These are phyloP conservation scores for Cephus cinctus DNA, from an alignment of 1,140 invertebrate genomes.

Conservation along the genomic window DNA sequence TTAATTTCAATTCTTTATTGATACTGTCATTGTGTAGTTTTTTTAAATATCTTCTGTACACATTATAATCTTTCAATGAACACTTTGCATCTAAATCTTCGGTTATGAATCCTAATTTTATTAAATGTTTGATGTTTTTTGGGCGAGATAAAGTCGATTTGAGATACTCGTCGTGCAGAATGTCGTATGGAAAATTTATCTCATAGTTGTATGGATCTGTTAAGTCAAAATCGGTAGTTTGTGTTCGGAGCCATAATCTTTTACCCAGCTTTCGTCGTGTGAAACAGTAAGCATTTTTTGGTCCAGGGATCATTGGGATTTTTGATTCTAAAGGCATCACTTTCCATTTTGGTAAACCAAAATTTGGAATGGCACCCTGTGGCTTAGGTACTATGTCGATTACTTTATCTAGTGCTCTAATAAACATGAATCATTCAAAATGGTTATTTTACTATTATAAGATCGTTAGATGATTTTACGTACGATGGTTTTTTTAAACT, in stretches of 20 bases:
- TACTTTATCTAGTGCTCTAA: conserved; percentile 28
- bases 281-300: conserved; percentile 35
- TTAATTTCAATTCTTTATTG: conserved; percentile 22
- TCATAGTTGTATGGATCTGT: conserved; percentile 42
- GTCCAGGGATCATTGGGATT: conserved; percentile 40
- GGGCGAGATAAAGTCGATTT: conserved; percentile 32
- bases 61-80: conserved; percentile 43
- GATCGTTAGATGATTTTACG: conserved; percentile 26
- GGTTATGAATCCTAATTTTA: conserved; percentile 41
- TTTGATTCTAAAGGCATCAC: conserved; percentile 42
- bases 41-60: conserved; percentile 43
- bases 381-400: conserved; percentile 35
- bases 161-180: conserved; percentile 48
- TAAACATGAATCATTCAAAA: conserved; percentile 41
- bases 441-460: too few species aligned
- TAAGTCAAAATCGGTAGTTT: conserved; percentile 33
- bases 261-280: conserved; percentile 42
- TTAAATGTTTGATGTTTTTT: conserved; percentile 28
- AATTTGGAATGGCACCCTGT: conserved; percentile 32
- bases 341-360: conserved; percentile 47
- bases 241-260: conserved; percentile 21
- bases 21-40: conserved; percentile 36
- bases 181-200: conserved; percentile 35
- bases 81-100: conserved; percentile 42
- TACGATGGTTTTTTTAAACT: conserved; percentile 34